Evolutionary conservation across 2,113 vertebrate genomes (phyloP), one percentile per base, ranked within the genome.

Genomic region (Megaptera novaeangliae): DNA sequence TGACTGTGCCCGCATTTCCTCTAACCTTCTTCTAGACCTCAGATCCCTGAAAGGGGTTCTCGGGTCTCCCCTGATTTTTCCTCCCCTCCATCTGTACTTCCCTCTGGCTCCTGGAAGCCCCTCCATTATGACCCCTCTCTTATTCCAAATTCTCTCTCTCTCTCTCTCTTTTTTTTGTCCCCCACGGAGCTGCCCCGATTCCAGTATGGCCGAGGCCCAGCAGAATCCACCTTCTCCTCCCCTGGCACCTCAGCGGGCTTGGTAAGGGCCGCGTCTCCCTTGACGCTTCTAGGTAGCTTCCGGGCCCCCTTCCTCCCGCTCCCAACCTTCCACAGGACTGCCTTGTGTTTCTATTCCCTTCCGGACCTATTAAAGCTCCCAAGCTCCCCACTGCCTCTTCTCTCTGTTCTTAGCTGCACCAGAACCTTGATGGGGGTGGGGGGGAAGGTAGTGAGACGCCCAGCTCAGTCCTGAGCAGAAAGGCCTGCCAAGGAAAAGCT

Each of bases 321-420:
- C 46, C 49, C 10, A 1, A 14, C 23, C 23, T 39, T 13, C 23
- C 20, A 41, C 44, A 10, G 57, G 64, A 63, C 31, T 27, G 41
- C 57, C 46, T 2, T n/a, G 71, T 74, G 25, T 78, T 72, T 64
- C 75, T 41, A 0, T 55, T 61, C n/a, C 44, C 31, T 44, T 86
- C 27, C 61, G 23, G 66, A 64, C 39, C 85, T 87, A 97, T 97
- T 98, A 97, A 98, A 97, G 91, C 49, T 93, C 93, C 92, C 61
- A 5, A 85, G 91, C 39, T 44, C 72, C 69, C 75, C 2, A 6
- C 77, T 25, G 97, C 68, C 89, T 97, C 92, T 66, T 89, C 86
- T 97, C 69, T 96, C 88, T 23, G 46, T 96, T 98, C 80, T 92
- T 97, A 81, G 85, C 71, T 69, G 49, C 94, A 83, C 66, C 63